Percentiles rank a stretch among this genome's conserved stretches.
Evolutionary conservation across 2,888 invertebrate species (phyloP).

Genomic region (Acrobasis repandana): DNA sequence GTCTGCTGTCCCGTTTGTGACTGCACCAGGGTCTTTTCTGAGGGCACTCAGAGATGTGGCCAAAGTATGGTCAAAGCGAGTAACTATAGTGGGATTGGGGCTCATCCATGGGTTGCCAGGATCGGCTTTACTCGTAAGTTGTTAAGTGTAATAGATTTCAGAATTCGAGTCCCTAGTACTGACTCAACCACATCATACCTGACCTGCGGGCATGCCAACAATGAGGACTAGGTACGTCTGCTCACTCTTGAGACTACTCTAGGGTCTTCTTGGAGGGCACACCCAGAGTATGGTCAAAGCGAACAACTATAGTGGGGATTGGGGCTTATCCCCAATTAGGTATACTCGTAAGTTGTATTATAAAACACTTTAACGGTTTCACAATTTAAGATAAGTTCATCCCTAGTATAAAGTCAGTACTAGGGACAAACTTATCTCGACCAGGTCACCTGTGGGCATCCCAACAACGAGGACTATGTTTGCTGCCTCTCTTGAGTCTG

Average conservation of each 20-base stretch:
- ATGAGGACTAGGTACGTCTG: conserved; percentile 84
- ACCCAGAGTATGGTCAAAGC: conserved; percentile 85
- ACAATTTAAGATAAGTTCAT: too few species aligned
- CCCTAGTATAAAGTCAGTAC: too few species aligned
- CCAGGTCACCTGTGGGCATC: conserved; percentile 83
- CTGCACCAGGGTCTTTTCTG: conserved; percentile 64
- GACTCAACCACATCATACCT: conserved; percentile 81
- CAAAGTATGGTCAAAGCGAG: conserved; percentile 85
- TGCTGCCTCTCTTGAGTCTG: conserved; percentile 81
- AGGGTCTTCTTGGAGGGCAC: conserved; percentile 62
- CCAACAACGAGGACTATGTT: conserved; percentile 79
- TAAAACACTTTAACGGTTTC: too few species aligned
- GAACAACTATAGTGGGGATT: conserved; percentile 85
- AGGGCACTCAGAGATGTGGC: conserved; percentile 81
- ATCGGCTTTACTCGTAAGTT: conserved; percentile 89
- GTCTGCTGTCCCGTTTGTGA: conserved; percentile 85
- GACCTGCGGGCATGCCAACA: conserved; percentile 84
- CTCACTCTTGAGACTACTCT: conserved; percentile 76
- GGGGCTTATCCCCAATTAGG: conserved; percentile 90
- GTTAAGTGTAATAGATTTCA: too few species aligned
- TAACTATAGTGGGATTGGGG: conserved; percentile 86
- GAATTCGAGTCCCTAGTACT: conserved; percentile 36
- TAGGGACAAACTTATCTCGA: too few species aligned
- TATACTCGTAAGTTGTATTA: conserved; percentile 89
- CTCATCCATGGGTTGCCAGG: conserved; percentile 89